These are phyloP conservation scores for Linyphia triangularis DNA, from an alignment of 2,888 invertebrate species.

Conservation along the genomic window DNA sequence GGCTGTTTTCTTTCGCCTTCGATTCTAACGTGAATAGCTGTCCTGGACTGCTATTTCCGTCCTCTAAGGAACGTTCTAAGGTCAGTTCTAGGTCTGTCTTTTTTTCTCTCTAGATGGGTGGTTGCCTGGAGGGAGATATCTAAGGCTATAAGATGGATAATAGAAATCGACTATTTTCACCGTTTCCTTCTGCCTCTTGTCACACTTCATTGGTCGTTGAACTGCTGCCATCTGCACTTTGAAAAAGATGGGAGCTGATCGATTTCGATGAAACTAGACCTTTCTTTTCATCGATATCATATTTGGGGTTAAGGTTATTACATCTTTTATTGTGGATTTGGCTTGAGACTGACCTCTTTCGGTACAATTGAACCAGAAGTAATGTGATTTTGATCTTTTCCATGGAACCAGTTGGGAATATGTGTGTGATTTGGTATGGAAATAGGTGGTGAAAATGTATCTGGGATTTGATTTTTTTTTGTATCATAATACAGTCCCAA, in stretches of 20 bases:
- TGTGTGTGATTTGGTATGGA: too few species aligned
- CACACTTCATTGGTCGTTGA: constrained; percentile 47
- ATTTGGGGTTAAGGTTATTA: background rate
- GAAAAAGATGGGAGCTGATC: background rate
- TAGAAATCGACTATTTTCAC: constrained; percentile 23
- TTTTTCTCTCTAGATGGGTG: constrained; percentile 20
- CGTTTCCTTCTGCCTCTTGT: constrained; percentile 1
- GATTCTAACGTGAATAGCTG: too few species aligned
- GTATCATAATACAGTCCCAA: too few species aligned
- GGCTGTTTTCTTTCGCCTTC: constrained; percentile 12
- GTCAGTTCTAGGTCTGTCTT: constrained; percentile 5
- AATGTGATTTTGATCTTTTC: too few species aligned
- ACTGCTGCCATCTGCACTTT: constrained; percentile 38
- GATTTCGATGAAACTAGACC: constrained; percentile 16
- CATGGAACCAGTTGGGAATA: too few species aligned
- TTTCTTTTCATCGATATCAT: background rate
- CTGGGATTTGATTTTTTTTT: too few species aligned
- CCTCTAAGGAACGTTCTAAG: constrained; percentile 1
- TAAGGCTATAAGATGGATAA: background rate
- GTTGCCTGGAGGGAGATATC: constrained; percentile 24
- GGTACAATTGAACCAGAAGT: too few species aligned
- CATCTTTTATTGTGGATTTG: background rate
- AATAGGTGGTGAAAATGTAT: too few species aligned
- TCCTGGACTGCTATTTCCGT: constrained; percentile 5
- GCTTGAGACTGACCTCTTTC: too few species aligned